Evolutionary conservation across 2,797 vertebrate genomes (phyloP).

Genomic region (Tangara arthus): DNA sequence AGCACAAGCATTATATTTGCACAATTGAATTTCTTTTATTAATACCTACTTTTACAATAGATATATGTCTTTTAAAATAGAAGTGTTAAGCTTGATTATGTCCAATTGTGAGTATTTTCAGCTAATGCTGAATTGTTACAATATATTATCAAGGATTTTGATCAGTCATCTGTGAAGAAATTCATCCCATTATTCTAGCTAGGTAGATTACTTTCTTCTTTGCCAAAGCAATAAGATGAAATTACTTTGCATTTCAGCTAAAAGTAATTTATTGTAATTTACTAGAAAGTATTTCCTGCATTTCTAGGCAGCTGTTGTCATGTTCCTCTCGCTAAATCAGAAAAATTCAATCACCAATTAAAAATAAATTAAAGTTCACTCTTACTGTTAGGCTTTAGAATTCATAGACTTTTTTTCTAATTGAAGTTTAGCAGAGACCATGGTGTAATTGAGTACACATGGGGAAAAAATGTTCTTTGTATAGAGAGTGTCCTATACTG

Average conservation of each 20-base stretch:
- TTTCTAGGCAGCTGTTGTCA: not conserved
- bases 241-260: not conserved
- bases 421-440: not conserved
- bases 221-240: not conserved
- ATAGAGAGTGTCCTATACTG: not conserved
- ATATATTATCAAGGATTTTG: not conserved
- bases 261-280: not conserved
- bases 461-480: not conserved
- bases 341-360: not conserved
- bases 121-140: not conserved
- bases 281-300: not conserved
- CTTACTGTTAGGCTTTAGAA: not conserved
- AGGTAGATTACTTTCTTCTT: not conserved
- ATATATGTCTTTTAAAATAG: not conserved
- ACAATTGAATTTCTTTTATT: not conserved
- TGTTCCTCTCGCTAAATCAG: not conserved
- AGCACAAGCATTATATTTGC: not conserved
- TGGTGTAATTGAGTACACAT: not conserved
- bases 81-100: not conserved
- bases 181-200: not conserved
- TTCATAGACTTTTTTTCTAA: not conserved
- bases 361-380: not conserved
- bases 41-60: not conserved
- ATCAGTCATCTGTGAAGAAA: conserved; percentile 7
- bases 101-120: not conserved